Evolutionary conservation across 2,888 invertebrate genomes (phyloP), one percentile per base, ranked within the genome.

Genomic region (Chalcosyrphus nemorum): DNA sequence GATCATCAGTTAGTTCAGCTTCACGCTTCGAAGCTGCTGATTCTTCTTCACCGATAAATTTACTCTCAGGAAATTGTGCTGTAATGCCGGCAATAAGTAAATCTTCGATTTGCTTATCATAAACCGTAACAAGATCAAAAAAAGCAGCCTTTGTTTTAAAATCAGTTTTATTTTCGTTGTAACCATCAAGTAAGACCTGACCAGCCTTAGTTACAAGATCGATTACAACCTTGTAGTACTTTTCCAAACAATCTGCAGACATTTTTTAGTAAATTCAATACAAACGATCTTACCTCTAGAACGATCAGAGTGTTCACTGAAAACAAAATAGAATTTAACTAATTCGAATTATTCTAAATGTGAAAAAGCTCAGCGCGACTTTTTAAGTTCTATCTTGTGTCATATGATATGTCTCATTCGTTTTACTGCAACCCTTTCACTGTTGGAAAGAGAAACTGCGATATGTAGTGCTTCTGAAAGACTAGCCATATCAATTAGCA

Each of bases 11-110:
- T 86, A 96, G 91, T 15, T 86, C 88, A 0, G 88, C 86, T 2
- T 90, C 90, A 0, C 88, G 87, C 21, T 89, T 88, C 7, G 75
- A 86, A 0, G 89, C 92, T 0, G 91, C 89, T 2, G 89, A 89
- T 54, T 90, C 89, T 90, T 97, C 97, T 90, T 97, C 97, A 2
- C 95, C 97, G 86, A 97, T 96, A 88, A 96, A 95, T 89, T 93
- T 93, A 87, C 95, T 95, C 85, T 92, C 90, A 1, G 95, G 94
- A 89, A 93, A 95, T 86, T 92, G 91, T 47, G 90, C 88, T 65
- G 92, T 92, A 45, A 95, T 89, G 56, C 92, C 92, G 11, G 91
- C 90, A 32, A 95, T 94, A 0, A 97, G 91, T 54, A 95, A 88
- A 68, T 95, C 93, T 90, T 97, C 97, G 19, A 97, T 94, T 89